Evolutionary conservation across 2,113 vertebrate species (phyloP), one percentile per base, ranked within the genome.

Genomic region (Pao palembangensis): DNA sequence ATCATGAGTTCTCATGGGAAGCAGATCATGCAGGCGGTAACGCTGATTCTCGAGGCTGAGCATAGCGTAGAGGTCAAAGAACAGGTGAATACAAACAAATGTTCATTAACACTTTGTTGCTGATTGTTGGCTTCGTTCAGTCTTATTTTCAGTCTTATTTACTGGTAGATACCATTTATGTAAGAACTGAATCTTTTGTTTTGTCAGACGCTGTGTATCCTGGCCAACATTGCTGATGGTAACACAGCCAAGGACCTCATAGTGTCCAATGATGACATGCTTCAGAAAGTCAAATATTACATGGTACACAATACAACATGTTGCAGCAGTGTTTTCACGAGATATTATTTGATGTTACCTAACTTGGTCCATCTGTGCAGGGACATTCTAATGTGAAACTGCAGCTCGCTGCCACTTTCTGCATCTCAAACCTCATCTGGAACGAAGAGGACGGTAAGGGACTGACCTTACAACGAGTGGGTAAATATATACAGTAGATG

Each of bases 11-110:
- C 94, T 58, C 93, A 98, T 8, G 97, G 97, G 71, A 98, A 97
- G 87, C 96, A 98, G 86, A 98, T 99, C 83, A 98, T 99, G 95
- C 97, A 99, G 89, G 95, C 96, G 0, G 95, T 98, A 81, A 98
- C 95, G n/a, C 93, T 98, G 64, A 98, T 98, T 85, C 91, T 99
- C 80, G 96, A 99, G 83, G 95, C 95, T 25, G 96, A 98, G 70
- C 96, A 98, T 86, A 96, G 93, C 60, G 90, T 94, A 58, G 96
- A 98, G 88, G 95, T 99, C 83, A 98, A 98, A 87, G 97, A 99
- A 69, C 97, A 99, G 94, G 97, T 99, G 90, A 57, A 75, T 25
- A 0, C 21, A 17, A 0, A n/a, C 47, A 49, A 19, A 11, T 49
- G 17, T 3, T 19, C 47, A 49, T 12, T 11, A 20, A 49, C 47